These are phyloP conservation scores for Heliothis virescens DNA, from an alignment of 1,140 invertebrate genomes.

Conservation along the genomic window DNA sequence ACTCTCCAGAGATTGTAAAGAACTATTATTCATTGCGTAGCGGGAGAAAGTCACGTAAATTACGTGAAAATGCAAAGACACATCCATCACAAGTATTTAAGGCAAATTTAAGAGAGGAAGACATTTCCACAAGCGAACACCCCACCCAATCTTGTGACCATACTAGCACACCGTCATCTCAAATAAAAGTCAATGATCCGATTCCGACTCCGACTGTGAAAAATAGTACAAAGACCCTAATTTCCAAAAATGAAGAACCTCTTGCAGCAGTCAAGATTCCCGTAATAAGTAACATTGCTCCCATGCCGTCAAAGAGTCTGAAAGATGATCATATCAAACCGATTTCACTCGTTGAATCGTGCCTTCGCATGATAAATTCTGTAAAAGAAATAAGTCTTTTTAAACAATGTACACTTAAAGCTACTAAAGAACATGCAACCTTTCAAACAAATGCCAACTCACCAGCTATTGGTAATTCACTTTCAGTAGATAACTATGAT, in stretches of 20 bases:
- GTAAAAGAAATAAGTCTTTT: constrained; percentile 1
- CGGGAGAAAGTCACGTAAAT: background rate
- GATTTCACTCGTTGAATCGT: background rate
- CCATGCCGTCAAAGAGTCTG: background rate
- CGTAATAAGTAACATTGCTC: too few relatives aligned
- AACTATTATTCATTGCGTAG: constrained; percentile 1
- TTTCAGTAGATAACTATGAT: background rate
- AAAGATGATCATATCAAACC: background rate
- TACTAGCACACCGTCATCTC: background rate
- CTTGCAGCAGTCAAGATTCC: background rate
- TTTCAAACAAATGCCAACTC: background rate
- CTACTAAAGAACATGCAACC: background rate
- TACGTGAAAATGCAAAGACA: background rate
- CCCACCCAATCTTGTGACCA: background rate
- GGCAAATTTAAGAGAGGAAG: background rate
- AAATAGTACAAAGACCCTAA: background rate
- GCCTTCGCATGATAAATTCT: background rate
- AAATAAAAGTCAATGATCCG: background rate
- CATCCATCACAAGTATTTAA: background rate
- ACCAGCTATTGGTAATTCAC: background rate
- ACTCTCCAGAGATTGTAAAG: background rate
- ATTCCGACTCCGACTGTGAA: background rate
- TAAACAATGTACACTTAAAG: background rate
- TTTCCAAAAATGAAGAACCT: background rate
- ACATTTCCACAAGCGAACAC: background rate